Evolutionary conservation across 2,113 vertebrate genomes (phyloP).

Genomic region (Nerophis lumbriciformis): DNA sequence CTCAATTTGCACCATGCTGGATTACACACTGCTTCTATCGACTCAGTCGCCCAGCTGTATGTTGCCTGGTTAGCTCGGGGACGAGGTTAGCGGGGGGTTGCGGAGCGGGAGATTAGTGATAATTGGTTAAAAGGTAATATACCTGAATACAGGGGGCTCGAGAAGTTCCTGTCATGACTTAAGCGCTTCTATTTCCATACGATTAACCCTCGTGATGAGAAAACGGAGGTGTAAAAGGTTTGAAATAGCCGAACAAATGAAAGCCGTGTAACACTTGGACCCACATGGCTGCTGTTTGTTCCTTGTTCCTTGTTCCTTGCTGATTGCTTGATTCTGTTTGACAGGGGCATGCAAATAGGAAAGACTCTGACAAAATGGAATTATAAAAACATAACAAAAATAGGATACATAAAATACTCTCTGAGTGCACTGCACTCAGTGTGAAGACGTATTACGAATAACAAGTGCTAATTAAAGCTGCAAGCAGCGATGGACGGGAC

Average conservation of each 20-base stretch:
- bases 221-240: slow-evolving; percentile 58
- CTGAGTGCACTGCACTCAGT: no score
- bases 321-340: not conserved
- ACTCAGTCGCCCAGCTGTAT: slow-evolving; percentile 47
- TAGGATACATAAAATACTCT: no score
- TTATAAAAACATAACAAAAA: no score
- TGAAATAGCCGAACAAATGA: slow-evolving; percentile 38
- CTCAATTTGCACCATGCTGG: slow-evolving; percentile 62
- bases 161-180: slow-evolving; percentile 59
- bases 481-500: no score
- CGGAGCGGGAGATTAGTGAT: slow-evolving; percentile 59
- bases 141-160: slow-evolving; percentile 62
- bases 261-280: slow-evolving; percentile 19
- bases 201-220: slow-evolving; percentile 66
- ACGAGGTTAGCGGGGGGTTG: slow-evolving; percentile 53
- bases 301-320: not conserved
- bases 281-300: slow-evolving; percentile 5
- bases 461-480: no score
- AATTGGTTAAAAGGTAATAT: slow-evolving; percentile 69
- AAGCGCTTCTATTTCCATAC: slow-evolving; percentile 63
- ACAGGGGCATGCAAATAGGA: no score
- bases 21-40: slow-evolving; percentile 53
- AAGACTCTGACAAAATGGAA: no score
- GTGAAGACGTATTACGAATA: no score
- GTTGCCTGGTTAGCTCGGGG: slow-evolving; percentile 44